Evolutionary conservation across 2,113 vertebrate genomes (phyloP).

Genomic region (Xenopus laevis): DNA sequence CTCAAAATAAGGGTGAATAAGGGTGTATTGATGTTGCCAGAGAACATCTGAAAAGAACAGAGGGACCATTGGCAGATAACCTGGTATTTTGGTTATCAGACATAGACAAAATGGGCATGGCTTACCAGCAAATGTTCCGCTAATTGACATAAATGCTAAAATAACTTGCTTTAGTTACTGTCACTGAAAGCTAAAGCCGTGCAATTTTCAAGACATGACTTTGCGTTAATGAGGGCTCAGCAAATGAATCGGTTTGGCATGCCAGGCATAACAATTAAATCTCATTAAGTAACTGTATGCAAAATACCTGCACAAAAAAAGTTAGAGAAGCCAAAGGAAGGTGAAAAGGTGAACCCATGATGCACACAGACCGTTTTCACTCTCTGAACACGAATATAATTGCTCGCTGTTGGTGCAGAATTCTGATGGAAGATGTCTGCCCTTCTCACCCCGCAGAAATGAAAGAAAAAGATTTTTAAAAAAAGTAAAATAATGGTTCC

Average conservation of each 20-base stretch:
- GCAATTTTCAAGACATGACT: background rate
- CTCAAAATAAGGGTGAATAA: no score
- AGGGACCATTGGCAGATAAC: no score
- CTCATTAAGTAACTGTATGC: background rate
- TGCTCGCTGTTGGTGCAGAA: background rate
- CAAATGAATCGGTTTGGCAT: background rate
- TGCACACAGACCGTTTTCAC: background rate
- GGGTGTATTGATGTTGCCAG: no score
- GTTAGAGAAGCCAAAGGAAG: background rate
- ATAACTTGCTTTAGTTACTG: no score
- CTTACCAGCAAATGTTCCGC: no score
- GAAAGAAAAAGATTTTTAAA: constrained; percentile 1
- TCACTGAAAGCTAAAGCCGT: no score
- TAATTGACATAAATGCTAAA: no score
- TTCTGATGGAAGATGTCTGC: background rate
- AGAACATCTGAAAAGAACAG: no score
- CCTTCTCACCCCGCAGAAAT: constrained; percentile 25
- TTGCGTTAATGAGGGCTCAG: background rate
- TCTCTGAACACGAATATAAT: constrained; percentile 24
- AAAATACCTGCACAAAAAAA: constrained; percentile 15
- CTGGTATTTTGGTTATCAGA: no score
- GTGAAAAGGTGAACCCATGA: background rate
- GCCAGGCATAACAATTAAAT: no score
- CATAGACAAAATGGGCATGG: no score
- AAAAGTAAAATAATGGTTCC: constrained; percentile 16